A percentile compares a stretch with the other conserved stretches of the same genome.
Conservation (phyloP, 1,140 invertebrate species). For the Lepidotrigona ventralis region DNA sequence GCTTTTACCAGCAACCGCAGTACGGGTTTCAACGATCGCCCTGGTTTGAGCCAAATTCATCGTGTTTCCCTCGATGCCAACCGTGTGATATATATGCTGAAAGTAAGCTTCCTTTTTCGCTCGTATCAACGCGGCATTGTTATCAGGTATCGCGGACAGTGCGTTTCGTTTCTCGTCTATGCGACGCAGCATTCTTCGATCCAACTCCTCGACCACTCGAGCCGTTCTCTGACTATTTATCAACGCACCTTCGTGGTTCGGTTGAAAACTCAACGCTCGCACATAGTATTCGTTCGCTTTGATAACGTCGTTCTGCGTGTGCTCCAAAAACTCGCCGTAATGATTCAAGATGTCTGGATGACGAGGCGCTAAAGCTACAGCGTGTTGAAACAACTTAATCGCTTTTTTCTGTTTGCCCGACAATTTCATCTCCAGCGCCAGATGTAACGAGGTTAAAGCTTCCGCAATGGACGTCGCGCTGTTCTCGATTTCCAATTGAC, state of each 20-base stretch:
- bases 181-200: slow-evolving; percentile 87
- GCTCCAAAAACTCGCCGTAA: slow-evolving; percentile 96
- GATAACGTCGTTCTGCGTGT: slow-evolving; percentile 91
- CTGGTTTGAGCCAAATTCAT: slow-evolving; percentile 96
- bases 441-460: slow-evolving; percentile 89
- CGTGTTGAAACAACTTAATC: slow-evolving; percentile 93
- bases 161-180: slow-evolving; percentile 94
- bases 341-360: slow-evolving; percentile 95
- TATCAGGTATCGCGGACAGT: slow-evolving; percentile 90
- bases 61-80: slow-evolving; percentile 98
- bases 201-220: slow-evolving; percentile 94
- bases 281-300: slow-evolving; percentile 91
- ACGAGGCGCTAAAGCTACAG: slow-evolving; percentile 92
- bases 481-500: slow-evolving; percentile 52
- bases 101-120: slow-evolving; percentile 97
- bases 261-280: slow-evolving; percentile 90
- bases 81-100: slow-evolving; percentile 98
- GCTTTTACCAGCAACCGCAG: slow-evolving; percentile 96
- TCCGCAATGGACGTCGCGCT: slow-evolving; percentile 82
- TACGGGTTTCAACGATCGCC: slow-evolving; percentile 94
- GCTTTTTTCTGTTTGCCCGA: slow-evolving; percentile 93
- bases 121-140: slow-evolving; percentile 88
- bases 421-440: slow-evolving; percentile 91
- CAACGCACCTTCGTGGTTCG: slow-evolving; percentile 90
- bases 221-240: slow-evolving; percentile 91